Percentiles rank a stretch among this genome's conserved stretches.
Evolutionary conservation across 2,113 vertebrate species (phyloP).

Genomic region (Anhinga anhinga): DNA sequence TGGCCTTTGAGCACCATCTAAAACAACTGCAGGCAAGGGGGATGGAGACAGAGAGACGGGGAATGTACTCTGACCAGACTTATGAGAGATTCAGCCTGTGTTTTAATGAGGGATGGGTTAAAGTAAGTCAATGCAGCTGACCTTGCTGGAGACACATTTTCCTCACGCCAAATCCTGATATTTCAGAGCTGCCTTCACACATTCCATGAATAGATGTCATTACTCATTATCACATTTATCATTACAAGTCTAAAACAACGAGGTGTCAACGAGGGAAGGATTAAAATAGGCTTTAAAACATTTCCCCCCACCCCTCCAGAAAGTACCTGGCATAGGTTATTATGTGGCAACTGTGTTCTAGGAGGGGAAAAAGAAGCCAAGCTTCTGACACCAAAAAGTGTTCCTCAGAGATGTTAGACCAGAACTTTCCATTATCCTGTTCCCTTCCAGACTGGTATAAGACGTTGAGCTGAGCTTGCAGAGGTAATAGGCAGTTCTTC

Average conservation of each 20-base stretch:
- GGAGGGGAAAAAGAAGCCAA: background rate
- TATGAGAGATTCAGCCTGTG: conserved; percentile 32
- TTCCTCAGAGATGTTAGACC: background rate
- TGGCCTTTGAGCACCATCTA: conserved; percentile 43
- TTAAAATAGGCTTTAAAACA: conserved; percentile 67
- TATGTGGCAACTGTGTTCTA: background rate
- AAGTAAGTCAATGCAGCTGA: conserved; percentile 59
- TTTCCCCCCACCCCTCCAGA: background rate
- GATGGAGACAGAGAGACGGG: background rate
- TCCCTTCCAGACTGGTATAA: background rate
- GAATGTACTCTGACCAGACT: conserved; percentile 35
- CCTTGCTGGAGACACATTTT: conserved; percentile 71
- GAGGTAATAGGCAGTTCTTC: background rate
- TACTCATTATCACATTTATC: conserved; percentile 78
- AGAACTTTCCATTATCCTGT: background rate
- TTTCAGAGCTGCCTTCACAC: conserved; percentile 74
- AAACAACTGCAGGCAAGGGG: conserved; percentile 3
- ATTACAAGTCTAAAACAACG: conserved; percentile 71
- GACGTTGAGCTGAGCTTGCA: background rate
- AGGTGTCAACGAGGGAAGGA: conserved; percentile 53
- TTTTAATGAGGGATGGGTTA: conserved; percentile 48
- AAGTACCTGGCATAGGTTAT: conserved; percentile 25
- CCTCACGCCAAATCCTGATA: conserved; percentile 61
- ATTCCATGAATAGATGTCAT: conserved; percentile 74
- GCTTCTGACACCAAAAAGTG: background rate